Conservation (phyloP, 2,113 vertebrate genomes). For the Chloropsis hardwickii region DNA sequence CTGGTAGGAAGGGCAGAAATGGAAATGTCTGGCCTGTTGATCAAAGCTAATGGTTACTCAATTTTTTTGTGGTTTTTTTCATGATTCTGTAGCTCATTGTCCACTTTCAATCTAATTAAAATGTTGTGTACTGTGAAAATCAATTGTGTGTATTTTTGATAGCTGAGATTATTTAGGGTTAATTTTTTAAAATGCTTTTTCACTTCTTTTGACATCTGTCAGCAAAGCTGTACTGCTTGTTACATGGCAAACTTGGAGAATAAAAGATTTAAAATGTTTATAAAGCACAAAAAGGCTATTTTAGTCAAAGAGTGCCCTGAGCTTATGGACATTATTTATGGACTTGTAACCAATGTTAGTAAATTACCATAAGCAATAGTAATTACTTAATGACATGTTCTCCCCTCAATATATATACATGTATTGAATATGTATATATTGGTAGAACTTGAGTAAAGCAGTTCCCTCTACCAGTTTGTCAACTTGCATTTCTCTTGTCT, state of each 20-base stretch:
- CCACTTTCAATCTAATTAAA: neutral
- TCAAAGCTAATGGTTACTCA: neutral
- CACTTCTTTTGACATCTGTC: neutral
- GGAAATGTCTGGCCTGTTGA: neutral
- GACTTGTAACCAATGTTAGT: neutral
- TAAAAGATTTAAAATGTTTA: neutral
- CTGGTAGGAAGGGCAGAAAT: neutral
- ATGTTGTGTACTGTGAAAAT: neutral
- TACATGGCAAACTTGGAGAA: neutral
- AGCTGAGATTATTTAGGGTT: neutral
- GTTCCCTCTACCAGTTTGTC: neutral
- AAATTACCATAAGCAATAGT: neutral
- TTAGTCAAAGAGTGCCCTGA: neutral
- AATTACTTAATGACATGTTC: neutral
- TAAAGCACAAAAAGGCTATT: neutral
- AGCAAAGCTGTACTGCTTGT: neutral
- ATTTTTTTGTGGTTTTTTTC: rapidly evolving
- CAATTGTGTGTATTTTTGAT: neutral
- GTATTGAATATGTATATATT: neutral
- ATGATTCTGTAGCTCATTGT: neutral
- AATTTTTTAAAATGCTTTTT: neutral
- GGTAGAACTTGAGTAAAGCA: neutral
- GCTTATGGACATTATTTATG: neutral
- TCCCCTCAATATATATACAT: neutral
- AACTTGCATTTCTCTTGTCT: neutral